Evolutionary conservation across 2,797 vertebrate genomes (phyloP), one percentile per base, ranked within the genome.

Genomic region (Chaunax sp.): DNA sequence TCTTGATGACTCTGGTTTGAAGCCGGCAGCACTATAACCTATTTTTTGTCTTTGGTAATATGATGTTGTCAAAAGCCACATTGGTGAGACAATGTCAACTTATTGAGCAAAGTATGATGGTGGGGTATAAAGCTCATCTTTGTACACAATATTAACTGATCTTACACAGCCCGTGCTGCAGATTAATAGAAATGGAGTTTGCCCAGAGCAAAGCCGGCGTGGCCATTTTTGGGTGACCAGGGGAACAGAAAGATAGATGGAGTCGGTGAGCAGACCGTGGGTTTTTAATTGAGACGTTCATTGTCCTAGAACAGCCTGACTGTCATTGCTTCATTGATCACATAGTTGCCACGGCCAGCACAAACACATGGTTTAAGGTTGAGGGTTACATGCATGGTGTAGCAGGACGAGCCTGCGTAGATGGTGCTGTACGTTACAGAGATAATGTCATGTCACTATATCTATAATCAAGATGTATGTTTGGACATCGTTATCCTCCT

Each of bases 281-380:
- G 64, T 66, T 84, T 90, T 85, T 86, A 91, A 89, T 89, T 85
- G 88, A 81, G 81, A 66, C 71, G 78, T 82, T 85, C 75, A 69
- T 82, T 76, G 82, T 86, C 66, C 71, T 47, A 60, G 77, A 87
- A 87, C 64, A 54, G 59, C 52, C 57, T 55, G 66, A 12, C 56
- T 49, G 54, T 45, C 56, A 46, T 58, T 54, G 78, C 74, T 76
- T 77, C 72, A 82, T 79, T 85, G 84, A 82, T 84, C 69, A 70
- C 53, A 63, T 69, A 53, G 69, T 69, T 58, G 53, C 69, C 50
- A 69, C 73, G 69, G 76, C 66, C 64, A 56, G 51, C 22, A n/a
- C 50, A 54, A 68, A 69, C 64, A 33, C 50, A 69, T 19, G 40
- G 19, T 20, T 52, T 33, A 64, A 51, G 63, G 51, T 38, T 3